Evolutionary conservation across 2,888 invertebrate species (phyloP), one percentile per base, ranked within the genome.

Genomic region (Drosophila prostipennis): DNA sequence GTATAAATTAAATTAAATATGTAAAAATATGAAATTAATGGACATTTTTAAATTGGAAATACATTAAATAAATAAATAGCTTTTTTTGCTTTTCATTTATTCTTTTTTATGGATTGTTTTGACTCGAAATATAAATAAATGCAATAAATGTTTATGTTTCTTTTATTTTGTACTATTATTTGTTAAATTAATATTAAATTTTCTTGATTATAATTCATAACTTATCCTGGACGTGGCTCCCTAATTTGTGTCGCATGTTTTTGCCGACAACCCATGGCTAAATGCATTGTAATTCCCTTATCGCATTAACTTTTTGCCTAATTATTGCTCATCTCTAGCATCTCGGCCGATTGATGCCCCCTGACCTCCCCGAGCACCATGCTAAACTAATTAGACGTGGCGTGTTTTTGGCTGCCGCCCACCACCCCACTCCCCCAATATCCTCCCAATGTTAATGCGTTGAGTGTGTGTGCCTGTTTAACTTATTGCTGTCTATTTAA

Each of bases 401-500:
- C 89, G 82, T 89, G 89, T 76, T 86, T 83, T 78, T 69, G 87
- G 65, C 58, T 64, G 52, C 69, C 80, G 63, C 70, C 37, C 37
- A 26, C 39, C 13, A 11, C 14, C 4, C 5, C 23, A 11, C 19
- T 19, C 51, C 13, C 43, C 49, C 10, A 26, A 1, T 23, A 40
- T 16, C 43, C 49, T n/a, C 49, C 32, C 69, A 14, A 48, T 42
- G 34, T 32, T 40, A 46, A 54, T 60, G 55, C 42, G 42, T 40
- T 55, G 72, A 56, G 54, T 78, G 70, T 78, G 69, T 84, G 88
- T 74, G 88, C 81, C 78, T 81, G 73, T 77, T 87, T 84, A 84
- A 89, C 83, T 84, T 84, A 87, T 89, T 84, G 88, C 86, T 85
- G 89, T 84, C 86, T 87, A 89, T 84, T 84, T 84, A 84, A 89